phyloP scores from a whole-genome alignment of 2,888 invertebrate genomes.

The Polymixis flavicincta region DNA sequence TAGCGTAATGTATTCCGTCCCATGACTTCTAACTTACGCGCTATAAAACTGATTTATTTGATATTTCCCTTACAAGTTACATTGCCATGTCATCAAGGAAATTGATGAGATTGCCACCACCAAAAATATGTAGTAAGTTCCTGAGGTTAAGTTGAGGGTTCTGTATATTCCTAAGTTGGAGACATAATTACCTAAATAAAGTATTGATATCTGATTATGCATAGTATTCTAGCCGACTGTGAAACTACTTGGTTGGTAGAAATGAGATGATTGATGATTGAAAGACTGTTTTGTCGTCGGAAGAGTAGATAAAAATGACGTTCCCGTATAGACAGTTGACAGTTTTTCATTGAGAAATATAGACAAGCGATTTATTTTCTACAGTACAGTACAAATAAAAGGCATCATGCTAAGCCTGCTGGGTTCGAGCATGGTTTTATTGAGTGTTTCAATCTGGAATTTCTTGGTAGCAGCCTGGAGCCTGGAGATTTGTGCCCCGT shows the following conservation, averaged over 20 bases:
- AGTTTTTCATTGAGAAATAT: no score
- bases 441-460: no score
- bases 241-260: neutral
- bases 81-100: slow-evolving; percentile 54
- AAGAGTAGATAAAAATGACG: no score
- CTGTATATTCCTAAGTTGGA: neutral
- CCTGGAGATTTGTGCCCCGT: no score
- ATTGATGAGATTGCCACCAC: slow-evolving; percentile 60
- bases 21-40: slow-evolving; percentile 37
- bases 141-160: slow-evolving; percentile 8
- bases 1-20: slow-evolving; percentile 27
- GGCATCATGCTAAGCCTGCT: no score
- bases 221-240: no score
- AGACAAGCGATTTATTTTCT: no score
- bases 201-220: neutral
- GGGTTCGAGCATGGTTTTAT: no score
- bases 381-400: no score
- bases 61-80: slow-evolving; percentile 46
- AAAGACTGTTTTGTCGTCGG: no score
- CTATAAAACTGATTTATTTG: slow-evolving; percentile 59
- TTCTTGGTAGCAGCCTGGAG: no score
- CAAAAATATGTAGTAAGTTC: slow-evolving; percentile 28
- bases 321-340: no score
- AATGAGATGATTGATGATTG: neutral
- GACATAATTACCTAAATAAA: neutral